These are phyloP conservation scores for Pseudomyrmex dendroicus DNA, from an alignment of 1,140 invertebrate species.

Conservation along the genomic window DNA sequence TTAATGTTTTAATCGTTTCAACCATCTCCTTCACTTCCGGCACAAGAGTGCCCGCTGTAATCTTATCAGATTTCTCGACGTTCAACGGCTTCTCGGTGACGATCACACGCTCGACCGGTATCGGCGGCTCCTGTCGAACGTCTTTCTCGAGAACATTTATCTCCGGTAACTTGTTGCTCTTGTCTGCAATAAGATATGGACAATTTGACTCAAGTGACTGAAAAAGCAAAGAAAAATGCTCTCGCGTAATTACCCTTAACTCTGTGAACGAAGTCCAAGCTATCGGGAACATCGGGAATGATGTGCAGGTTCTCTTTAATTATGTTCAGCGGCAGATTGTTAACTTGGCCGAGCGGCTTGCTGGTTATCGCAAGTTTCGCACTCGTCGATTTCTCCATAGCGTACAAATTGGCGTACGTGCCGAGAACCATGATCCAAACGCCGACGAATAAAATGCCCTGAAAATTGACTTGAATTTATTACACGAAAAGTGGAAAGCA, in stretches of 20 bases:
- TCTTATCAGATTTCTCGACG: slow-evolving; percentile 63
- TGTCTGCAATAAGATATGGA: slow-evolving; percentile 34
- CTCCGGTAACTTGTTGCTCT: slow-evolving; percentile 39
- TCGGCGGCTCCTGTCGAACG: slow-evolving; percentile 85
- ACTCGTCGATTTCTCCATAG: slow-evolving; percentile 87
- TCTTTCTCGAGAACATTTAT: slow-evolving; percentile 65
- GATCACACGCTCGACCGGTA: slow-evolving; percentile 83
- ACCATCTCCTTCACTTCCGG: slow-evolving; percentile 69
- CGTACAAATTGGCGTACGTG: slow-evolving; percentile 94
- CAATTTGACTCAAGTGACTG: background rate
- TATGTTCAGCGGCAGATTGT: slow-evolving; percentile 79
- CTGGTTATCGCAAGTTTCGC: slow-evolving; percentile 69
- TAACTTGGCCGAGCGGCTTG: slow-evolving; percentile 79
- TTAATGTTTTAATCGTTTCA: slow-evolving; percentile 65
- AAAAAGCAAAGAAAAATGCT: background rate
- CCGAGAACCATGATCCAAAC: slow-evolving; percentile 93
- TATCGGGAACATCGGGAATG: slow-evolving; percentile 70
- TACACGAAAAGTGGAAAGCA: slow-evolving; percentile 13
- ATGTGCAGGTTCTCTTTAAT: slow-evolving; percentile 73
- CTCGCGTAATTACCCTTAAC: slow-evolving; percentile 68
- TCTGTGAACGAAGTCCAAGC: slow-evolving; percentile 65
- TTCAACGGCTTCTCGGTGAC: slow-evolving; percentile 62
- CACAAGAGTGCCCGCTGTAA: slow-evolving; percentile 51
- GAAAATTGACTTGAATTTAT: slow-evolving; percentile 62
- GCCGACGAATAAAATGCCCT: slow-evolving; percentile 91